Evolutionary conservation across 2,888 invertebrate species (phyloP).

Genomic region (Amblyteles armatorius): DNA sequence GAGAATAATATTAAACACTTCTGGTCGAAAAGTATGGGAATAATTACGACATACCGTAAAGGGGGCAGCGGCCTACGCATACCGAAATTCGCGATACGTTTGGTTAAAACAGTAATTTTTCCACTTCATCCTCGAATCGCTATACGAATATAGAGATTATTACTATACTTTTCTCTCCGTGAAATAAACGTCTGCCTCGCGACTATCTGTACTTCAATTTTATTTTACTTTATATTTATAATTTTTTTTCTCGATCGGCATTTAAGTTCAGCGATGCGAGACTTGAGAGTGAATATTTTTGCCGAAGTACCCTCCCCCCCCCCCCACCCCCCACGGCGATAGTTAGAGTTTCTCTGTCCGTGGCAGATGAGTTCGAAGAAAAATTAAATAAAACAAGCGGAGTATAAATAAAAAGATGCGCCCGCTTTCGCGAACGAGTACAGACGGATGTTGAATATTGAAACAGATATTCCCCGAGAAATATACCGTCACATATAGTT

Average conservation of each 20-base stretch:
- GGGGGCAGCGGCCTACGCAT: no score
- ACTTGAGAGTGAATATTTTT: constrained; percentile 40
- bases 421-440: background rate
- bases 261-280: constrained; percentile 40
- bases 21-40: no score
- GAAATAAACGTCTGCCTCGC: background rate
- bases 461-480: constrained; percentile 15
- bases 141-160: no score
- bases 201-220: background rate
- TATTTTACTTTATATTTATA: background rate
- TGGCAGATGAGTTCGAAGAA: constrained; percentile 31
- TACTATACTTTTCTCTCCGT: no score
- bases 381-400: background rate
- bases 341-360: constrained; percentile 17
- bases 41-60: no score
- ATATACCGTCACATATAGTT: constrained; percentile 7
- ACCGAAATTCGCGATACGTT: no score
- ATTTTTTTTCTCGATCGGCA: constrained; percentile 1
- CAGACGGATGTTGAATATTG: constrained; percentile 18
- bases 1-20: no score
- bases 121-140: no score
- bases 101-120: no score
- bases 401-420: background rate
- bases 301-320: background rate
- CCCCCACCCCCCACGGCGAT: background rate